Base-by-base conservation (phyloP, 2,113 vertebrate species). In the Piliocolobus tephrosceles region DNA sequence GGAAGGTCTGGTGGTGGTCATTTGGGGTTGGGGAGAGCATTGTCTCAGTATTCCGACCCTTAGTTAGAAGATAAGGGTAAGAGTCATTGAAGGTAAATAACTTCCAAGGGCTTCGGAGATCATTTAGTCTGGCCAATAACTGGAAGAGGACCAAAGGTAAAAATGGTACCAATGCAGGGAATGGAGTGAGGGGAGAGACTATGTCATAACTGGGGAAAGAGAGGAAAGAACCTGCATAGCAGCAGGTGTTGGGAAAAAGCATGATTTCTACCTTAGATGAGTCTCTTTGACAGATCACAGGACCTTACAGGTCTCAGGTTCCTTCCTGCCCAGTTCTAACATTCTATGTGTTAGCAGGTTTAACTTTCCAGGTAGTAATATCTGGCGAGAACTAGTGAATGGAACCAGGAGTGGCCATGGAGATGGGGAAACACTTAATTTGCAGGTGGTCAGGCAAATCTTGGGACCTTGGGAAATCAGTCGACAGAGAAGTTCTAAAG, bases 81-180 rank as follows among this genome's bases (percentile, higher is more conserved):
- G 27, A 3, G 11, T 70, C 30, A n/a, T 3, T 35, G 52, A 22
- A 40, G 5, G 3, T 38, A 76, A 82, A 81, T 16, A 40, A 17
- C 18, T 52, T 23, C 4, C 11, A 58, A 43, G 3, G 3, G 20
- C 9, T 27, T 82, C 2, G 0, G 32, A 7, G n/a, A 5, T 61
- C 38, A 89, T 78, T 52, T 78, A 64, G 2, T 8, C 25, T 9
- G 18, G 32, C 13, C 14, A 20, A 20, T 25, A 76, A 58, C 16
- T 12, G 8, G 57, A 61, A 17, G n/a, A 66, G 27, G 90, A 17
- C 1, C 23, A 38, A 72, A 47, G 23, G 35, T 52, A 5, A 68
- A 40, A 8, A 43, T 12, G 52, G n/a, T 1, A 0, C 4, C 38
- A 2, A 18, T 7, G 0, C 6, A 40, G 35, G n/a, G 64, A 27